Evolutionary conservation across 30 jellyfish, hydroid and myxozoan genomes (phyloP).

Genomic region (Catostylus mosaicus): DNA sequence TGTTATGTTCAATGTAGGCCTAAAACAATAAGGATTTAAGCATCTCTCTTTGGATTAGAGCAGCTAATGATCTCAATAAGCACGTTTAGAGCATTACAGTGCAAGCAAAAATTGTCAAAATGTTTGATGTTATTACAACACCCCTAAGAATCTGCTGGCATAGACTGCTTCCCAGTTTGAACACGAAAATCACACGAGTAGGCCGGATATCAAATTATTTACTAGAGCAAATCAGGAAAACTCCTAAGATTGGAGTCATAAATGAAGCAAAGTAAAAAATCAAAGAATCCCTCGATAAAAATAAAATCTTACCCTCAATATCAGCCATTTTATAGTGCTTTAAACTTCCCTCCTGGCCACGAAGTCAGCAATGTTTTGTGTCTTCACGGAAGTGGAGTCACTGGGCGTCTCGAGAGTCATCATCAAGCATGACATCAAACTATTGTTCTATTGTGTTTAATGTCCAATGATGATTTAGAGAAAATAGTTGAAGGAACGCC

Average conservation of each 20-base stretch:
- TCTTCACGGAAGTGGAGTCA: conserved; percentile 38
- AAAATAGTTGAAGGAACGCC: neutral
- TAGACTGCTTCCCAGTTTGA: conserved; percentile 14
- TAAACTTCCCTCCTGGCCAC: neutral
- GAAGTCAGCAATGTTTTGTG: neutral
- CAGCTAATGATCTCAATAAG: conserved; percentile 5
- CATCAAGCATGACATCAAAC: neutral
- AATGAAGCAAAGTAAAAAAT: neutral
- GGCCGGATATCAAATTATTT: conserved; percentile 24
- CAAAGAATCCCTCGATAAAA: neutral
- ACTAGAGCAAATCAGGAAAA: neutral
- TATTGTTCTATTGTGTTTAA: neutral
- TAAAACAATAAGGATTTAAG: conserved; percentile 31
- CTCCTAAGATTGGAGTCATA: neutral
- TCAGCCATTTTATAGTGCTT: conserved; percentile 1
- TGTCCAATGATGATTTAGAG: neutral
- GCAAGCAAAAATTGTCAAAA: neutral
- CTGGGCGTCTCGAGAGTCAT: conserved; percentile 2
- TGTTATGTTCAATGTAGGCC: conserved; percentile 38
- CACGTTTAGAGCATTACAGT: too few species aligned
- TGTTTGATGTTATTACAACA: neutral
- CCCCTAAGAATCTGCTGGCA: neutral
- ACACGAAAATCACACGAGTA: neutral
- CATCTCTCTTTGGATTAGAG: conserved; percentile 47
- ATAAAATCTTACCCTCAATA: conserved; percentile 9